phyloP scores from a whole-genome alignment of 2,113 vertebrate genomes.

The Rhinolophus ferrumequinum region DNA sequence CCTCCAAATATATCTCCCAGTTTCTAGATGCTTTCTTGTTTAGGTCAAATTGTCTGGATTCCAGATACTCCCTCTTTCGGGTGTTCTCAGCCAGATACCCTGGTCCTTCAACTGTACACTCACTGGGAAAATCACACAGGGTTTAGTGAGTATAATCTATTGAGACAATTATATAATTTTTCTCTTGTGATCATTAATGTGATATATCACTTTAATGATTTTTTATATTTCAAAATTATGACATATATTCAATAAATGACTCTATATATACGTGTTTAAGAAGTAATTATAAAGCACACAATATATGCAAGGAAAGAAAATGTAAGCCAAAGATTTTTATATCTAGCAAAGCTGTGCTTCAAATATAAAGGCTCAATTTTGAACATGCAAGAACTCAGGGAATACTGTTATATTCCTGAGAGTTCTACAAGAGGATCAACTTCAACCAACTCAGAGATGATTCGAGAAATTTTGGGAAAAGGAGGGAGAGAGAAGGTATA shows the following conservation, averaged over 20 bases:
- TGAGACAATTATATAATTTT: neutral
- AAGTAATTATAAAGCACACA: neutral
- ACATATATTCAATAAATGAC: neutral
- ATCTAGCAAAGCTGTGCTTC: neutral
- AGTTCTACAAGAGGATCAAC: neutral
- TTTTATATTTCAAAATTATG: neutral
- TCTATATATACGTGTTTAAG: neutral
- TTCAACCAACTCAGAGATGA: neutral
- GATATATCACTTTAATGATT: neutral
- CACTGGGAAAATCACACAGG: neutral
- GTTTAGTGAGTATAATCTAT: neutral
- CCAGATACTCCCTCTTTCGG: neutral
- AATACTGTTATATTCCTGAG: neutral
- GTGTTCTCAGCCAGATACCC: neutral
- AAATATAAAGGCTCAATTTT: neutral
- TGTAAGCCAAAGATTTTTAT: conserved; percentile 19
- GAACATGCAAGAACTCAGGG: neutral
- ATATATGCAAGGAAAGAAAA: neutral
- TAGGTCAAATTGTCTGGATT: neutral
- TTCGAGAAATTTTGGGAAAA: neutral
- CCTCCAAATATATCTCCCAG: neutral
- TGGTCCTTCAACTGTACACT: neutral
- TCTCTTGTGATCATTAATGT: neutral
- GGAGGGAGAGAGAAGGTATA: neutral
- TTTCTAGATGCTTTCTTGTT: neutral